A percentile compares a stretch with the other conserved stretches of the same genome.
Evolutionary conservation across 2,888 invertebrate genomes (phyloP).

Genomic region (Conchocele bisecta): DNA sequence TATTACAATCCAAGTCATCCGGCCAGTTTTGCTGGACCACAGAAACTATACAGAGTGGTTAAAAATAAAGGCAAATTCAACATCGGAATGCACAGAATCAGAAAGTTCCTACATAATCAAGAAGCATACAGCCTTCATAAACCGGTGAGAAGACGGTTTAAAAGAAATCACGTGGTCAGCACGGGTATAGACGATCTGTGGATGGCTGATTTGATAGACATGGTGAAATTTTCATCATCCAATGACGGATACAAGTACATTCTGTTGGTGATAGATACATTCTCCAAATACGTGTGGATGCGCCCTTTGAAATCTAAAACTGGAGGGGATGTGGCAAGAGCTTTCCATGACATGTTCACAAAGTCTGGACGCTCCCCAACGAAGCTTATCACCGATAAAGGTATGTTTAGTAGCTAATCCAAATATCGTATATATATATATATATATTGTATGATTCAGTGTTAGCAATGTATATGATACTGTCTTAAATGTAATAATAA

Average conservation of each 20-base stretch:
- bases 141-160: constrained; percentile 9
- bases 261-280: constrained; percentile 41
- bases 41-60: constrained; percentile 22
- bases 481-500: too few species aligned
- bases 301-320: constrained; percentile 31
- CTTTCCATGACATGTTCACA: constrained; percentile 24
- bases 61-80: constrained; percentile 10
- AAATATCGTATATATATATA: too few species aligned
- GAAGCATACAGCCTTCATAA: constrained; percentile 9
- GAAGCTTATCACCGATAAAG: constrained; percentile 8
- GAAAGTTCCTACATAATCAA: too few species aligned
- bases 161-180: constrained; percentile 11
- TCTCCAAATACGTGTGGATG: constrained; percentile 47
- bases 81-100: constrained; percentile 20
- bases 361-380: constrained; percentile 8
- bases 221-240: constrained; percentile 27
- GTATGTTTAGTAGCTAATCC: constrained; percentile 2
- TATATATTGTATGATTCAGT: too few species aligned
- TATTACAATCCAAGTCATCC: constrained; percentile 26
- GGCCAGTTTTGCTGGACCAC: constrained; percentile 21
- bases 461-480: too few species aligned
- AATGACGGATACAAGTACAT: constrained; percentile 20
- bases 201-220: constrained; percentile 44
- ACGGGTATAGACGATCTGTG: constrained; percentile 45
- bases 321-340: constrained; percentile 8